A percentile compares a stretch with the other conserved stretches of the same genome.
phyloP scores from a whole-genome alignment of 1,140 invertebrate genomes.

The Orussus abietinus region DNA sequence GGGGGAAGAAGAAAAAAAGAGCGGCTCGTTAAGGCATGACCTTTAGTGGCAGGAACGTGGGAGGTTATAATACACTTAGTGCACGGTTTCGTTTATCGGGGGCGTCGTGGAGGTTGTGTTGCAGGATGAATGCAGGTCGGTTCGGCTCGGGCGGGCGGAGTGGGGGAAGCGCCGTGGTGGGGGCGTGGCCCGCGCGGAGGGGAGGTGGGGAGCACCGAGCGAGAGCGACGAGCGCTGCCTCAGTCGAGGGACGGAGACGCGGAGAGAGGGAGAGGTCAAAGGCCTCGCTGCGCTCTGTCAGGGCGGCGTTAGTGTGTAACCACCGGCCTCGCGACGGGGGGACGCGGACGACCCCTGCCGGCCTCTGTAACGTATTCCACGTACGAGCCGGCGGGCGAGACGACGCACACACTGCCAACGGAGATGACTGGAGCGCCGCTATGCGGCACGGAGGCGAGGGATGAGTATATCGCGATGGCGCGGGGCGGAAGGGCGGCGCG shows the following conservation, averaged over 20 bases:
- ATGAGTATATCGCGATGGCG: too few species aligned
- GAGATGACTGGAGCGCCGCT: too few species aligned
- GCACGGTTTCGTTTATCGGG: constrained; percentile 46
- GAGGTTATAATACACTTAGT: constrained; percentile 50
- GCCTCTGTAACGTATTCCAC: too few species aligned
- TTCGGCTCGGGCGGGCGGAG: constrained; percentile 14
- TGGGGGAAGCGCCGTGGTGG: constrained; percentile 21
- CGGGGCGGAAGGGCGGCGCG: too few species aligned
- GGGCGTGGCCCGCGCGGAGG: constrained; percentile 13
- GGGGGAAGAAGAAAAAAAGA: constrained; percentile 9
- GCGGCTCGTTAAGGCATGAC: constrained; percentile 47
- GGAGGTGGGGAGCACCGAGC: constrained; percentile 23
- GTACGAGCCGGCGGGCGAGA: too few species aligned
- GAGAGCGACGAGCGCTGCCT: constrained; percentile 23
- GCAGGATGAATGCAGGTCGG: constrained; percentile 48
- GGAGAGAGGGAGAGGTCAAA: constrained; percentile 44
- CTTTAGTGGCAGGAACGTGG: constrained; percentile 45
- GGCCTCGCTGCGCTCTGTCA: constrained; percentile 38
- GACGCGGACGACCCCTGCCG: too few species aligned
- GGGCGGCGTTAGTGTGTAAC: constrained; percentile 43
- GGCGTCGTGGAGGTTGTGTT: constrained; percentile 37
- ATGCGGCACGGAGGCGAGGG: too few species aligned
- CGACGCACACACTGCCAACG: too few species aligned
- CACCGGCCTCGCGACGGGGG: constrained; percentile 30
- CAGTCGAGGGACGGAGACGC: constrained; percentile 16